phyloP scores from a whole-genome alignment of 2,888 invertebrate species.

The Epiperipatus broadwayi region DNA sequence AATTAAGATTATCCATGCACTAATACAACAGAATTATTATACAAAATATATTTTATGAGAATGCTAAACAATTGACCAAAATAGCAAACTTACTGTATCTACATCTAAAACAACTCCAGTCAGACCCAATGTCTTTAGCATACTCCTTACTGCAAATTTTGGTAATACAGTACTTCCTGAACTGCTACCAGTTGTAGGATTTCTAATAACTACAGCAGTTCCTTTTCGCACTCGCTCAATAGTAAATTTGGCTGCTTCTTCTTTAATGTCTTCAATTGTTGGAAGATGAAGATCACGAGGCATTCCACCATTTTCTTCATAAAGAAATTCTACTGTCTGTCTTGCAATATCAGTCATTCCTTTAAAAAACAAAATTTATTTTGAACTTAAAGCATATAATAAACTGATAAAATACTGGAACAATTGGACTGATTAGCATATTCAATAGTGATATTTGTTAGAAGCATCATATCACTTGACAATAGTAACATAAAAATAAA shows the following conservation, averaged over 20 bases:
- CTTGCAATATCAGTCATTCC: slow-evolving; percentile 30
- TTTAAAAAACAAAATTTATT: slow-evolving; percentile 13
- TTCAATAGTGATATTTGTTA: too few relatives aligned
- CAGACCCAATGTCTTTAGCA: slow-evolving; percentile 28
- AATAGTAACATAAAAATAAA: too few relatives aligned
- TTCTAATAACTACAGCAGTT: slow-evolving; percentile 26
- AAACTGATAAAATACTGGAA: too few relatives aligned
- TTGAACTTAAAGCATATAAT: background rate
- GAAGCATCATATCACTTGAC: too few relatives aligned
- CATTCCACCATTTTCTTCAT: slow-evolving; percentile 30
- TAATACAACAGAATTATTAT: too few relatives aligned
- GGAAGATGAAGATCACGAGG: slow-evolving; percentile 30
- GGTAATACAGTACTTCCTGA: slow-evolving; percentile 22
- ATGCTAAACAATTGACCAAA: background rate
- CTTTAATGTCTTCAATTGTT: slow-evolving; percentile 29
- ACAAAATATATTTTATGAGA: too few relatives aligned
- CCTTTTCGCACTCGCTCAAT: slow-evolving; percentile 28
- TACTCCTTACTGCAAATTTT: slow-evolving; percentile 26
- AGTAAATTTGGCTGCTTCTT: slow-evolving; percentile 28
- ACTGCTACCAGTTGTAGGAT: slow-evolving; percentile 19
- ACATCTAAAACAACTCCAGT: slow-evolving; percentile 29
- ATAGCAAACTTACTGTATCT: slow-evolving; percentile 23
- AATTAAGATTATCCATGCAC: too few relatives aligned
- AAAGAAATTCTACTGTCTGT: slow-evolving; percentile 30
- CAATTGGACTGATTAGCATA: too few relatives aligned